phyloP scores from a whole-genome alignment of 2,888 invertebrate genomes.

The Caenorhabditis japonica region DNA sequence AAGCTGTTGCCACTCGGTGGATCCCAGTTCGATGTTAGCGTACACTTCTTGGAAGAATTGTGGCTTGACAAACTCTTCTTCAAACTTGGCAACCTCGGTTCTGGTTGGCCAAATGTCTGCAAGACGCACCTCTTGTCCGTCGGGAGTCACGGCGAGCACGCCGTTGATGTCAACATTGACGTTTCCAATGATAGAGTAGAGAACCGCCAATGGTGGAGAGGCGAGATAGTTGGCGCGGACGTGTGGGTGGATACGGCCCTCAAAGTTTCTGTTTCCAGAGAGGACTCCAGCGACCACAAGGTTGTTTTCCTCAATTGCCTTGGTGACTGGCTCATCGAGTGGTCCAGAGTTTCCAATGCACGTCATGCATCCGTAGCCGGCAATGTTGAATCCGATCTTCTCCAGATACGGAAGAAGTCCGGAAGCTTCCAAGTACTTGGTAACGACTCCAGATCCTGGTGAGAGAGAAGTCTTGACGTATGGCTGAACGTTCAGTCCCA shows the following conservation, averaged over 20 bases:
- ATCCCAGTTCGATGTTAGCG: constrained; percentile 83
- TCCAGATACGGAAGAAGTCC: constrained; percentile 89
- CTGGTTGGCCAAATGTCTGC: constrained; percentile 95
- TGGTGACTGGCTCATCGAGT: constrained; percentile 89
- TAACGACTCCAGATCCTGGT: constrained; percentile 94
- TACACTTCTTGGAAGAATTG: constrained; percentile 87
- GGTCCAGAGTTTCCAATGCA: constrained; percentile 99
- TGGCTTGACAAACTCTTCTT: constrained; percentile 90
- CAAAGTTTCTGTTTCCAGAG: constrained; percentile 97
- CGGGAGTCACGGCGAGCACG: constrained; percentile 58
- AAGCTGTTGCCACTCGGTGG: constrained; percentile 87
- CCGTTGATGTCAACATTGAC: constrained; percentile 92
- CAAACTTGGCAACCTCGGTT: constrained; percentile 86
- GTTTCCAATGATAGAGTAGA: constrained; percentile 95
- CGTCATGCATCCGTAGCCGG: constrained; percentile 99
- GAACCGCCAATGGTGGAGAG: constrained; percentile 95
- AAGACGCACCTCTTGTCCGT: constrained; percentile 81
- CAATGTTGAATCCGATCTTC: constrained; percentile 85
- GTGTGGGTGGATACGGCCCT: constrained; percentile 96
- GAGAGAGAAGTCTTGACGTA: constrained; percentile 97
- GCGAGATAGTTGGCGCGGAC: constrained; percentile 95
- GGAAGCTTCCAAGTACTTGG: constrained; percentile 89
- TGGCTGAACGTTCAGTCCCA: constrained; percentile 89
- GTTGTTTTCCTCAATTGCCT: constrained; percentile 93
- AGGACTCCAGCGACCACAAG: constrained; percentile 94